Conservation (phyloP, 2,888 invertebrate species). For the Gari tellinella region DNA sequence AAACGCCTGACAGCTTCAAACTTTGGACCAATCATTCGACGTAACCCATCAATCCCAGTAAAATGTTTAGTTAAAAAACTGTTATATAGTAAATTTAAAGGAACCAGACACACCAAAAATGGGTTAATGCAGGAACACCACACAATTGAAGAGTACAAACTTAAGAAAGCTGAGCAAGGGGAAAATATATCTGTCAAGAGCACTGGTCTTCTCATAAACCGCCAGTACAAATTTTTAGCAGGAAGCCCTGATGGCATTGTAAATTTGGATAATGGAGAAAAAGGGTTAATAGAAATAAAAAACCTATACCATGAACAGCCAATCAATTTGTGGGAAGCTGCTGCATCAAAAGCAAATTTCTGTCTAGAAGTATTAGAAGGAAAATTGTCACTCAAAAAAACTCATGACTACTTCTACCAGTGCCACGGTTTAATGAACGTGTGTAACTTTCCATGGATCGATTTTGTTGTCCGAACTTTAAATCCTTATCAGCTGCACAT, state of each 20-base stretch:
- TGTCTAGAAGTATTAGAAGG: conserved; percentile 23
- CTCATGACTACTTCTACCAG: conserved; percentile 38
- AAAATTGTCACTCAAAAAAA: conserved; percentile 22
- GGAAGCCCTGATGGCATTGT: conserved; percentile 44
- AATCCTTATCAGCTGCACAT: conserved; percentile 39
- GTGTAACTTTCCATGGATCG: conserved; percentile 32
- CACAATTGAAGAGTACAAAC: conserved; percentile 33
- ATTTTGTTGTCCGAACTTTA: conserved; percentile 32
- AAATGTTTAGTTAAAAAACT: too few relatives aligned
- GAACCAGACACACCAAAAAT: conserved; percentile 17
- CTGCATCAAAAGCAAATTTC: conserved; percentile 17
- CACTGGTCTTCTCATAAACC: conserved; percentile 23
- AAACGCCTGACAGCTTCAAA: too few relatives aligned
- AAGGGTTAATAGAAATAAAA: conserved; percentile 16
- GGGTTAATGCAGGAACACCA: conserved; percentile 28
- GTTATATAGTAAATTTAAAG: conserved; percentile 27
- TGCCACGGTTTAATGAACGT: conserved; percentile 37
- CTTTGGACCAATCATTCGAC: too few relatives aligned
- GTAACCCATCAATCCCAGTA: too few relatives aligned
- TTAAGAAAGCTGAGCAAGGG: conserved; percentile 24
- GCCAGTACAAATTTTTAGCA: conserved; percentile 22
- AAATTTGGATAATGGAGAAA: not conserved
- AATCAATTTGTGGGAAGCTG: conserved; percentile 19
- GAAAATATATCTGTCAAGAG: conserved; percentile 23
- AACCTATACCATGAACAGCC: conserved; percentile 28